Evolutionary conservation across 2,113 vertebrate genomes (phyloP).

Genomic region (Microcebus murinus): DNA sequence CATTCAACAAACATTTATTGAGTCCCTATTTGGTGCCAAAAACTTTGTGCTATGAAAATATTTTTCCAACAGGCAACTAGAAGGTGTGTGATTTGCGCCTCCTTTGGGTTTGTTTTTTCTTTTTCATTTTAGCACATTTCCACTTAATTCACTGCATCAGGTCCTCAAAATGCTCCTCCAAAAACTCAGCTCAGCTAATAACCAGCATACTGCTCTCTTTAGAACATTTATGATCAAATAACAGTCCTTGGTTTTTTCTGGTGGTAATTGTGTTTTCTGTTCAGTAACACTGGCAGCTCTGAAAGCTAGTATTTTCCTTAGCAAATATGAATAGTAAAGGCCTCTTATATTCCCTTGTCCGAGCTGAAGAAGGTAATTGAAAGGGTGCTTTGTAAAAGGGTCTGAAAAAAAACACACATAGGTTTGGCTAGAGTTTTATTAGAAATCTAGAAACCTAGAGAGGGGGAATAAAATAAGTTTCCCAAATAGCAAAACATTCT

Average conservation of each 20-base stretch:
- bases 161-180: background rate
- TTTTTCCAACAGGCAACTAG: conserved; percentile 13
- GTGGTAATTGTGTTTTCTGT: conserved; percentile 20
- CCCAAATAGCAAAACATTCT: conserved; percentile 27
- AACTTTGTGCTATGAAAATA: conserved; percentile 21
- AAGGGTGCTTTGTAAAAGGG: conserved; percentile 70
- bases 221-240: conserved; percentile 13
- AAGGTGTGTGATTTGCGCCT: background rate
- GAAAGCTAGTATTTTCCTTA: conserved; percentile 41
- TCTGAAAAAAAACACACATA: background rate
- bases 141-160: background rate
- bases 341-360: conserved; percentile 25
- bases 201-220: background rate
- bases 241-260: background rate
- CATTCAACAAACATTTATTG: conserved; percentile 37
- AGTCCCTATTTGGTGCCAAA: conserved; percentile 4
- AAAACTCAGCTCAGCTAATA: background rate
- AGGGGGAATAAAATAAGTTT: background rate
- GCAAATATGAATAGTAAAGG: conserved; percentile 44
- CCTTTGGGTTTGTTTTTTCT: conserved; percentile 24
- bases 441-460: conserved; percentile 46
- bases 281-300: background rate
- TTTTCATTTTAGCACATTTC: conserved; percentile 12
- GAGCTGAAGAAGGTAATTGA: conserved; percentile 61
- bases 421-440: conserved; percentile 47